Base-by-base conservation (phyloP, 2,888 invertebrate species). In the Mythimna pallens region DNA sequence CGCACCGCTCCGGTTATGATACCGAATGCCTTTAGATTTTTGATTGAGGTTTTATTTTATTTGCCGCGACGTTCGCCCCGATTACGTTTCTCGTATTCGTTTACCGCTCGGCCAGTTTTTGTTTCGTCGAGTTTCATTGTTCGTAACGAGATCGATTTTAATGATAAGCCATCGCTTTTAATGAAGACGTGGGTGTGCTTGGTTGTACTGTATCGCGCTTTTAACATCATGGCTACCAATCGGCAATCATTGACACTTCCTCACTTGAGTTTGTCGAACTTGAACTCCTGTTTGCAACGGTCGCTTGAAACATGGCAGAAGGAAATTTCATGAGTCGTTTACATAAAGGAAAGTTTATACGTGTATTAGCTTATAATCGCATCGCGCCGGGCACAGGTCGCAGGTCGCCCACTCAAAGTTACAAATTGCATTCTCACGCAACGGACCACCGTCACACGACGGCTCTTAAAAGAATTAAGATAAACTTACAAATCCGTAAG, bases 11-110 rank as follows among this genome's bases (percentile, higher is more conserved):
- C 93, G 94, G 95, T 94, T 94, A 95, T 95, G 94, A 96, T 94
- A 93, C 93, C 92, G 93, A 93, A 92, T 93, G 95, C 95, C 93
- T 94, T 93, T 91, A 93, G 91, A 94, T 94, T 94, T 95, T 96
- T 95, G 95, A 96, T 96, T 95, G 95, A 95, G 94, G 93, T 95
- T 95, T 94, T 94, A 91, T 94, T 95, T 94, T 93, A 94, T 94
- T 95, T 93, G 92, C 92, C 86, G 91, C 93, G 94, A 94, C 94
- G 94, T 93, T 92, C 90, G 92, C 86, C 85, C 90, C 94, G 95
- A 94, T 94, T 94, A 93, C 94, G 94, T 94, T 95, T 94, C 94
- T 94, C 94, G 95, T 94, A 94, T 94, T 94, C 94, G 93, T 93
- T 93, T 92, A 92, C 92, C 94, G 94, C 86, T 92, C 91, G 93